A percentile compares a stretch with the other conserved stretches of the same genome.
phyloP scores from a whole-genome alignment of 2,888 invertebrate species.

The Hydropsyche betteni region DNA sequence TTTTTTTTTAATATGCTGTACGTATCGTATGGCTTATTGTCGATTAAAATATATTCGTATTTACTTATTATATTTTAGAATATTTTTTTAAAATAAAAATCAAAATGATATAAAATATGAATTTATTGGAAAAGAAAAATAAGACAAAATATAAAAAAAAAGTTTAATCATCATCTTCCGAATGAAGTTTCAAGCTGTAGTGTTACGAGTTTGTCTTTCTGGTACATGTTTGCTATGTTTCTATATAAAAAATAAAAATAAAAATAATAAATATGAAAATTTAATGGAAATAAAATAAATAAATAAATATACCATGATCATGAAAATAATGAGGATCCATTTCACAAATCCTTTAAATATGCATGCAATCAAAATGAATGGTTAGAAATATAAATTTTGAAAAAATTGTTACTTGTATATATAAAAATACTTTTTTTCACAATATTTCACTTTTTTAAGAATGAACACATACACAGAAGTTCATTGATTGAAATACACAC shows the following conservation, averaged over 20 bases:
- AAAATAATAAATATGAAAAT: background rate
- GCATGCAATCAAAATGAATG: constrained; percentile 15
- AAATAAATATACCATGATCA: background rate
- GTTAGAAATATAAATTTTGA: too few species aligned
- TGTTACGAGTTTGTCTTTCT: too few species aligned
- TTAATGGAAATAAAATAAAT: background rate
- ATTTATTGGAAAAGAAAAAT: background rate
- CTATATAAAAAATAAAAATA: background rate
- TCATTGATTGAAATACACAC: too few species aligned
- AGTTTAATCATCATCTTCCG: background rate
- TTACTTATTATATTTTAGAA: constrained; percentile 26
- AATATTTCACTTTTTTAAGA: too few species aligned
- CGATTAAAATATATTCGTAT: constrained; percentile 26
- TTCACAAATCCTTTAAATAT: constrained; percentile 24
- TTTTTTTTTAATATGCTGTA: constrained; percentile 17
- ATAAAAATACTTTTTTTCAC: too few species aligned
- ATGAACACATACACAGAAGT: too few species aligned
- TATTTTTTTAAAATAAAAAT: background rate
- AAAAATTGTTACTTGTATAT: too few species aligned
- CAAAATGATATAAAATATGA: background rate
- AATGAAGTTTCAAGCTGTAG: too few species aligned
- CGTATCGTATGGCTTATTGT: constrained; percentile 28
- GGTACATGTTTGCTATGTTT: background rate
- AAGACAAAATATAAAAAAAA: background rate
- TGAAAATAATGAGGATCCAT: background rate